A percentile compares a stretch with the other conserved stretches of the same genome.
Conservation (phyloP, 2,888 invertebrate genomes). For the Synanthedon vespiformis region DNA sequence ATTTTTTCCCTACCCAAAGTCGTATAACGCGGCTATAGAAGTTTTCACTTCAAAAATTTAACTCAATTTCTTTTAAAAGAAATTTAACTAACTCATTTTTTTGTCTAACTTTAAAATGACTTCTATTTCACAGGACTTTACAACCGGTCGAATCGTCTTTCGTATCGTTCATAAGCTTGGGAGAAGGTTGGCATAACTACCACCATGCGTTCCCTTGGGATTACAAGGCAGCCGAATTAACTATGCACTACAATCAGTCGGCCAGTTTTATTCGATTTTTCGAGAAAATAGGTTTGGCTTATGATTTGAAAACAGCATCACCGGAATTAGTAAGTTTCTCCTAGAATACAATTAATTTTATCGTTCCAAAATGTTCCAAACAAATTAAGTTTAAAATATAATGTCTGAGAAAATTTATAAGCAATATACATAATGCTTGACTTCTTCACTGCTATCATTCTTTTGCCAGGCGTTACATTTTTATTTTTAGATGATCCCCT, state of each 20-base stretch:
- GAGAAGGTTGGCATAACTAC: slow-evolving; percentile 88
- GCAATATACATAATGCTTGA: too few species aligned
- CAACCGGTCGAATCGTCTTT: slow-evolving; percentile 76
- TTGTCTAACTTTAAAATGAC: background rate
- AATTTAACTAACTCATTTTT: background rate
- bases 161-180: slow-evolving; percentile 74
- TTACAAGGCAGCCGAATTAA: slow-evolving; percentile 83
- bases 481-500: too few species aligned
- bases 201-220: slow-evolving; percentile 88
- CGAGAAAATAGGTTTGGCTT: slow-evolving; percentile 60
- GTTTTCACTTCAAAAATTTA: too few species aligned
- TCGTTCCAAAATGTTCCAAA: too few species aligned
- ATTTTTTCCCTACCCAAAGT: too few species aligned
- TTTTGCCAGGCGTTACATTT: too few species aligned
- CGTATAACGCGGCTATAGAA: too few species aligned
- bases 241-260: slow-evolving; percentile 63
- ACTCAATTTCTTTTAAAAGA: too few species aligned
- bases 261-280: slow-evolving; percentile 66
- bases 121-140: slow-evolving; percentile 71
- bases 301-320: slow-evolving; percentile 50
- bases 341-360: too few species aligned
- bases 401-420: too few species aligned
- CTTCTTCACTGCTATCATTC: too few species aligned
- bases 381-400: too few species aligned
- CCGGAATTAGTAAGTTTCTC: slow-evolving; percentile 5